These are phyloP conservation scores for Stenodera caucasica DNA, from an alignment of 2,888 invertebrate genomes.

Conservation along the genomic window DNA sequence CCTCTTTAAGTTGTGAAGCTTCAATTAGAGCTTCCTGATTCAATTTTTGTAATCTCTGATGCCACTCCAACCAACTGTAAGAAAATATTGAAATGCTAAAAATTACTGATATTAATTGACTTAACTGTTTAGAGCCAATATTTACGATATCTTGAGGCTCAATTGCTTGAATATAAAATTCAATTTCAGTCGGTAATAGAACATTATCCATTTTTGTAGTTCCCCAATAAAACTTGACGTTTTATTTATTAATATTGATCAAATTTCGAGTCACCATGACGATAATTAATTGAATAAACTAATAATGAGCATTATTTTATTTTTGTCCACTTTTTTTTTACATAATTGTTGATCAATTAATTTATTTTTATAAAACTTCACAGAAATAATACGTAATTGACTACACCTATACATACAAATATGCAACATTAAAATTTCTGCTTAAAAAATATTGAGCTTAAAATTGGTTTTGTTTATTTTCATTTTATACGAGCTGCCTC, in stretches of 20 bases:
- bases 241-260: slow-evolving; percentile 13
- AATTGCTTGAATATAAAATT: slow-evolving; percentile 73
- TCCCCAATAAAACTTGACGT: not conserved
- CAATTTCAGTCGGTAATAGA: slow-evolving; percentile 70
- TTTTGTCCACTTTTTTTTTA: slow-evolving; percentile 11
- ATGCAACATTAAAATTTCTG: slow-evolving; percentile 20
- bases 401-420: slow-evolving; percentile 23
- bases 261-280: slow-evolving; percentile 8
- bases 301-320: not conserved
- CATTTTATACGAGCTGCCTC: slow-evolving; percentile 12
- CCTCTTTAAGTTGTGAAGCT: slow-evolving; percentile 76
- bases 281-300: not conserved
- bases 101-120: no score
- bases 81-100: no score
- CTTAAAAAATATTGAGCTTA: slow-evolving; percentile 33
- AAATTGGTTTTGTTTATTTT: slow-evolving; percentile 9
- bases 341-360: not conserved
- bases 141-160: slow-evolving; percentile 66
- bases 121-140: slow-evolving; percentile 66
- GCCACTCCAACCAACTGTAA: slow-evolving; percentile 77
- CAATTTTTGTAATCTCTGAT: slow-evolving; percentile 79
- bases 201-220: slow-evolving; percentile 58
- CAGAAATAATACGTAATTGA: slow-evolving; percentile 17
- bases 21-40: slow-evolving; percentile 87
- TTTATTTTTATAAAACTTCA: slow-evolving; percentile 24